These are phyloP conservation scores for Manacus vitellinus DNA, from an alignment of 2,113 vertebrate genomes.

Conservation along the genomic window DNA sequence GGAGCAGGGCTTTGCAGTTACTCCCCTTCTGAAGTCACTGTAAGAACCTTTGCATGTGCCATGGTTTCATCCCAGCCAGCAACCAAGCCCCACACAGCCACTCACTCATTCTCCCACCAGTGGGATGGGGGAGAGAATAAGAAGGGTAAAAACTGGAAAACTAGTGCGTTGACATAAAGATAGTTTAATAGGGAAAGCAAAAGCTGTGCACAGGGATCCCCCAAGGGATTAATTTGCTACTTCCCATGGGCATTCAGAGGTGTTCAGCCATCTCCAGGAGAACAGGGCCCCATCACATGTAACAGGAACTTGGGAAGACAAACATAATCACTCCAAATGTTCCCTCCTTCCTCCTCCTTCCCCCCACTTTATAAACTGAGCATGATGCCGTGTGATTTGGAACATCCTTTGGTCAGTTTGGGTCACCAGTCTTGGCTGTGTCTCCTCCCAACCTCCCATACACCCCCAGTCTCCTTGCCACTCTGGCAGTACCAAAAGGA, in stretches of 20 bases:
- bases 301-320: neutral
- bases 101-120: neutral
- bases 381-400: too few relatives aligned
- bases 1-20: neutral
- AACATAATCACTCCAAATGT: accelerated
- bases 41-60: neutral
- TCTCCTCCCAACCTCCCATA: neutral
- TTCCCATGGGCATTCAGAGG: neutral
- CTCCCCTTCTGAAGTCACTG: neutral
- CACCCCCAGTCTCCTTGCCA: neutral
- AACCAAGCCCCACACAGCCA: neutral
- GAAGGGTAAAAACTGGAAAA: neutral
- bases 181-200: neutral
- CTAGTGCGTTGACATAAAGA: neutral
- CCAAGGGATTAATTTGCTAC: neutral
- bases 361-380: neutral
- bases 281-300: accelerated
- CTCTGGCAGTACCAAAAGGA: neutral
- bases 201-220: neutral
- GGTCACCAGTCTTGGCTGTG: neutral
- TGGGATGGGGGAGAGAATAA: neutral
- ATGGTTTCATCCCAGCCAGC: neutral
- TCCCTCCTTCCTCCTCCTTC: neutral
- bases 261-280: neutral
- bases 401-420: neutral